Percentiles rank a stretch among this genome's conserved stretches.
Evolutionary conservation across 2,113 vertebrate genomes (phyloP).

Genomic region (Elaphurus davidianus): DNA sequence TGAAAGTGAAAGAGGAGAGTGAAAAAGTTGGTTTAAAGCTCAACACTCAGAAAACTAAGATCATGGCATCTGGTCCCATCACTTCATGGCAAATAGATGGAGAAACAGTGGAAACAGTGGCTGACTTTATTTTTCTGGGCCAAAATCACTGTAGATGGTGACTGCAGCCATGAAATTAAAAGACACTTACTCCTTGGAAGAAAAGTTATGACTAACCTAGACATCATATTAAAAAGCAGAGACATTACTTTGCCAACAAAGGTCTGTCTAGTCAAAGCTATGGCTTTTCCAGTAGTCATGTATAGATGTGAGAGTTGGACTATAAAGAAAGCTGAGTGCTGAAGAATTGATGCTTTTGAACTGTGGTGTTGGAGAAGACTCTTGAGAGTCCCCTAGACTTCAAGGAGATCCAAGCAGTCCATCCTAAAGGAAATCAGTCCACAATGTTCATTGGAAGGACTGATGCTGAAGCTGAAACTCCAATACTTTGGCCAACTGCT

Average conservation of each 20-base stretch:
- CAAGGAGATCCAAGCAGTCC: background rate
- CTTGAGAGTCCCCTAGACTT: background rate
- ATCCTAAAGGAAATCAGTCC: background rate
- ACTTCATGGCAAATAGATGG: background rate
- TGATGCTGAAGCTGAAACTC: background rate
- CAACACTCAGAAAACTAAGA: background rate
- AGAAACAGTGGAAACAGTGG: background rate
- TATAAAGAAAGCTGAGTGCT: background rate
- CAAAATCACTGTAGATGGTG: background rate
- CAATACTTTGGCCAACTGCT: background rate
- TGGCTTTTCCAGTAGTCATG: background rate
- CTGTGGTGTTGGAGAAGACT: background rate
- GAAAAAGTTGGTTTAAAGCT: background rate
- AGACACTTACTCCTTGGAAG: background rate
- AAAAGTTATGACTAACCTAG: background rate
- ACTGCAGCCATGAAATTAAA: background rate
- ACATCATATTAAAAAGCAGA: background rate
- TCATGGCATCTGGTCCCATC: background rate
- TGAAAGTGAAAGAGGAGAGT: background rate
- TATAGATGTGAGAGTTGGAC: background rate
- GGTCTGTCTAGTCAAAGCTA: background rate
- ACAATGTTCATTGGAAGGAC: background rate
- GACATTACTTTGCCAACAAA: background rate
- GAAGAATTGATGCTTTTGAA: background rate
- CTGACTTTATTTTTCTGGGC: background rate